Evolutionary conservation across 2,888 invertebrate species (phyloP), one percentile per base, ranked within the genome.

Genomic region (Osmoderma eremita): DNA sequence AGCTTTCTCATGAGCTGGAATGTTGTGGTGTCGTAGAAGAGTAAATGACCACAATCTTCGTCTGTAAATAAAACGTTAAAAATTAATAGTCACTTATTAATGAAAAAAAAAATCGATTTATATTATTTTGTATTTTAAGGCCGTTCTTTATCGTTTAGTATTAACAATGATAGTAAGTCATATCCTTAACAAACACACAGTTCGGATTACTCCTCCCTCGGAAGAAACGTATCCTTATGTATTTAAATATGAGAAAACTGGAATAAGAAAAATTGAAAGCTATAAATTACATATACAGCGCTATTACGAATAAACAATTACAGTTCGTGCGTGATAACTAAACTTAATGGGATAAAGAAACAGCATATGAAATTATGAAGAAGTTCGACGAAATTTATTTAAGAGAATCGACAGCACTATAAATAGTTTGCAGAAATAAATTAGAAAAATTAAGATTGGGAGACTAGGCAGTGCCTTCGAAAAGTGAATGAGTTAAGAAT

Each of bases 1-100:
- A 97, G 88, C 70, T 90, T 87, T 42, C 90, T 88, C 0, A 93
- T 86, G 30, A 88, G 78, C 18, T 93, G 87, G 73, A 94, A 93
- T 0, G 90, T 93, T 65, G 90, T 88, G 0, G 92, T 85, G 74
- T 93, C 89, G 74, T 91, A 94, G 80, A 98, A 96, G 65, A 92
- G 79, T 0, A 97, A 79, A 74, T 88, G 85, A 0, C 95, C 95
- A 0, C 82, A 80, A 4, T 75, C 82, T 65, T 82, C 79, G n/a
- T 77, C 77, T 78, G 58, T 58, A 65, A 51, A 48, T 30, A 13
- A 5, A 42, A 45, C 8, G 5, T 22, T 54, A n/a, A 64, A 41
- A 36, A 15, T 13, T 8, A 12, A 20, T 3, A 62, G 4, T 1
- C 4, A 56, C n/a, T n/a, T n/a, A n/a, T n/a, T n/a, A n/a, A n/a